A percentile compares a stretch with the other conserved stretches of the same genome.
phyloP scores from a whole-genome alignment of 2,888 invertebrate species.

The Cheiracanthium punctorium region DNA sequence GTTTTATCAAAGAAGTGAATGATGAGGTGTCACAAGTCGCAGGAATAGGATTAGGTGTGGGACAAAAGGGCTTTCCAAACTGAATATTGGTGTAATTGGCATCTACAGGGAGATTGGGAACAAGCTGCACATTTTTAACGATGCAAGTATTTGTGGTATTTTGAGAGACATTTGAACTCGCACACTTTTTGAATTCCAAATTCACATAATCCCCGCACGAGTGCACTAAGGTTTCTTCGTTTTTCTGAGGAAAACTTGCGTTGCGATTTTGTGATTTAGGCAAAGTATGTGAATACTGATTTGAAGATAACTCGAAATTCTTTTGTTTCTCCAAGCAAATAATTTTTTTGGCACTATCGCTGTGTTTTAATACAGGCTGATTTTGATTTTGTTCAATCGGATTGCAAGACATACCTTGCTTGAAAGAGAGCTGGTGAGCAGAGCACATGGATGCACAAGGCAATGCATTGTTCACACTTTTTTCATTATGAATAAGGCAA shows the following conservation, averaged over 20 bases:
- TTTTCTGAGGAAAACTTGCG: background rate
- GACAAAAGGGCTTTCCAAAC: slow-evolving; percentile 55
- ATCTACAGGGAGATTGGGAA: slow-evolving; percentile 18
- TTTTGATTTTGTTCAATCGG: slow-evolving; percentile 26
- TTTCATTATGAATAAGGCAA: slow-evolving; percentile 16
- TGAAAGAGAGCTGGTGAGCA: slow-evolving; percentile 11
- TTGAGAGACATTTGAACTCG: background rate
- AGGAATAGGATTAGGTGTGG: slow-evolving; percentile 45
- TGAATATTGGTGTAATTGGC: slow-evolving; percentile 49
- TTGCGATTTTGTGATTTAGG: slow-evolving; percentile 14
- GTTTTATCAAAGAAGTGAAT: background rate
- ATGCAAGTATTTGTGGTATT: background rate
- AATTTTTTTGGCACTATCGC: background rate
- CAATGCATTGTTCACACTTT: background rate
- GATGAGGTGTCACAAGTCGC: slow-evolving; percentile 17
- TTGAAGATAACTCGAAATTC: background rate
- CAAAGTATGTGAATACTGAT: slow-evolving; percentile 16
- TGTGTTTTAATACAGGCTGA: background rate
- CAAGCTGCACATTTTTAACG: background rate
- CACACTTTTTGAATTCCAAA: slow-evolving; percentile 53
- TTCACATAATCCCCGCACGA: slow-evolving; percentile 64
- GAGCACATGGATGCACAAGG: slow-evolving; percentile 47
- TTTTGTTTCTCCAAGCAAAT: background rate
- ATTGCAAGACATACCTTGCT: slow-evolving; percentile 1
- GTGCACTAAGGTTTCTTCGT: background rate